phyloP scores from a whole-genome alignment of 2,113 vertebrate genomes.

The Ctenodactylus gundi region DNA sequence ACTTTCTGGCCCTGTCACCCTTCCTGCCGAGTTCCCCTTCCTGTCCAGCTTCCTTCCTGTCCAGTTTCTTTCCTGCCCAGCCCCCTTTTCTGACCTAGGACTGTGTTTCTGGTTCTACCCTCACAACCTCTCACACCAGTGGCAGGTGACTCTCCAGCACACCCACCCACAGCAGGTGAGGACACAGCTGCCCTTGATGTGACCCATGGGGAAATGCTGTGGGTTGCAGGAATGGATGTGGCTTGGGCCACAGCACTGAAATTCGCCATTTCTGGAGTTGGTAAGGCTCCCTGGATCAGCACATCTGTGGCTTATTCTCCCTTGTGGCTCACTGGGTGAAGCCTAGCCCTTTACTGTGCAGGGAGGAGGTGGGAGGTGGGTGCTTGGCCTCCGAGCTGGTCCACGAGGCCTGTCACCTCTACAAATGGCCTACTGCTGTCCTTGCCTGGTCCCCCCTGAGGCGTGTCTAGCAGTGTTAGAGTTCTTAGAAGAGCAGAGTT shows the following conservation, averaged over 20 bases:
- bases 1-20: background rate
- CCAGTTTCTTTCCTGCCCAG: background rate
- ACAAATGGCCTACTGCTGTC: no score
- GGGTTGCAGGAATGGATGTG: background rate
- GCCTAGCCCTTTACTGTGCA: background rate
- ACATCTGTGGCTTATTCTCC: background rate
- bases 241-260: background rate
- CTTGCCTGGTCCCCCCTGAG: background rate
- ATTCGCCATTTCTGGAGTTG: background rate
- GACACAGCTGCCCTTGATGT: background rate
- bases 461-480: no score
- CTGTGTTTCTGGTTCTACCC: background rate
- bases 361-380: background rate
- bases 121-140: background rate
- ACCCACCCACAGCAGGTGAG: background rate
- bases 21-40: background rate
- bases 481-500: no score
- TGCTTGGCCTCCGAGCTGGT: no score
- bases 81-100: background rate
- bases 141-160: no score
- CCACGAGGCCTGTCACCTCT: no score
- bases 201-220: background rate
- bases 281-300: background rate
- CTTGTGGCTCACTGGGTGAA: background rate
- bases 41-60: background rate